Conservation (phyloP, 2,113 vertebrate genomes). For the Picathartes gymnocephalus region DNA sequence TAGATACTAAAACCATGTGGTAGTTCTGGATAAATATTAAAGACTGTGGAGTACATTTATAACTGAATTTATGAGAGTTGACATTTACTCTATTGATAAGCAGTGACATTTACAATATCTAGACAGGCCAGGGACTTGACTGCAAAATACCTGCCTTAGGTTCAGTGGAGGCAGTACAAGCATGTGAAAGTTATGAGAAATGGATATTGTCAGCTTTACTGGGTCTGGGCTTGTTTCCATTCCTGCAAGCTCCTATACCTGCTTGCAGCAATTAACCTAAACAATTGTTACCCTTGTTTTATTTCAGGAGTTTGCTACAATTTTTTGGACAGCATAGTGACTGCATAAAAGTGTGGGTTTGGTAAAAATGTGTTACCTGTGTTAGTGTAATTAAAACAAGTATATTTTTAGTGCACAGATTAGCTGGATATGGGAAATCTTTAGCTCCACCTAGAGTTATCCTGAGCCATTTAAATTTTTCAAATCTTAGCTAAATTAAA, state of each 20-base stretch:
- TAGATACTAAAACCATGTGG: background rate
- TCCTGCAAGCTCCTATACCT: background rate
- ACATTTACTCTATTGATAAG: background rate
- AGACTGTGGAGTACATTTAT: background rate
- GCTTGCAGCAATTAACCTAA: background rate
- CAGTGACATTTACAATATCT: background rate
- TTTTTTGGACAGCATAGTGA: background rate
- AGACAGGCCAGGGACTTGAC: background rate
- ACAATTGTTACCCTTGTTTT: background rate
- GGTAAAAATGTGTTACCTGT: background rate
- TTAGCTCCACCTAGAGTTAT: constrained; percentile 3
- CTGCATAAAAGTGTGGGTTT: background rate
- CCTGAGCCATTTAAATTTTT: background rate
- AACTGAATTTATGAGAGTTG: background rate
- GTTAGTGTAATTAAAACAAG: background rate
- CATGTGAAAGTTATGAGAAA: background rate
- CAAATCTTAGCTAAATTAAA: background rate
- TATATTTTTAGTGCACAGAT: background rate
- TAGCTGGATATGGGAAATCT: background rate
- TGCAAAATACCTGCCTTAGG: background rate
- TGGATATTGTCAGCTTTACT: accelerated
- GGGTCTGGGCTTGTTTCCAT: background rate
- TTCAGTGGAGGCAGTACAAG: background rate
- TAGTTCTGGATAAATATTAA: background rate
- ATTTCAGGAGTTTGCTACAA: background rate